Base-by-base conservation (phyloP, 2,888 invertebrate genomes). In the Mythimna pallens region DNA sequence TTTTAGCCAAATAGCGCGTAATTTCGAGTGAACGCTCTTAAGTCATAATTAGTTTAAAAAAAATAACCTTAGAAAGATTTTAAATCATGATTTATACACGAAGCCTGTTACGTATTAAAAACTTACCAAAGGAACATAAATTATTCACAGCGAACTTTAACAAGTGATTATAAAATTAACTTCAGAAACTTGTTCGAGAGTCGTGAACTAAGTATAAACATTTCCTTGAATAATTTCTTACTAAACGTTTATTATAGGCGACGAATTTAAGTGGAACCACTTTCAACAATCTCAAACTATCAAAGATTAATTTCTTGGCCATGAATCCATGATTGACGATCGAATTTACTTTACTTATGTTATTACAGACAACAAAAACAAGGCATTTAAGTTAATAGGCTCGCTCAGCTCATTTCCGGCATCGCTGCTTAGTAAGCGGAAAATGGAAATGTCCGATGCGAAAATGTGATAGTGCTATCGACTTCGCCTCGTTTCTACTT, bases 381-480 rank as follows among this genome's bases (percentile, higher is more conserved):
- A 68, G 57, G 67, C 61, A 72, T 75, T 81, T 67, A 52, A 57
- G 59, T 72, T 76, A 67, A 73, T 76, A 69, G 59, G 54, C 47
- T 55, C 65, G 69, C 57, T 73, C 22, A 17, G n/a, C 22, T 80
- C 62, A 76, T 86, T 88, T 86, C 73, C 78, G 82, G 55, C 34
- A 67, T 69, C 70, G 65, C 55, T 84, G 84, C 81, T 82, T 80
- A 83, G 76, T 85, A 81, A 86, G 86, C 84, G 80, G 82, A 89
- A 87, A 87, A 85, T 85, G 82, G 78, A 81, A 81, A 83, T 72
- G 79, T 81, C 81, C 50, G 87, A 86, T 83, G 67, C 34, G 43
- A 73, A 80, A 85, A 85, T 83, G 73, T 82, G 85, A 87, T 87
- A 86, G 73, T 68, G 78, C 36, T 81, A 87, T 86, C 81, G 69